phyloP scores from a whole-genome alignment of 2,888 invertebrate genomes.

The Rhyacophila evoluta region DNA sequence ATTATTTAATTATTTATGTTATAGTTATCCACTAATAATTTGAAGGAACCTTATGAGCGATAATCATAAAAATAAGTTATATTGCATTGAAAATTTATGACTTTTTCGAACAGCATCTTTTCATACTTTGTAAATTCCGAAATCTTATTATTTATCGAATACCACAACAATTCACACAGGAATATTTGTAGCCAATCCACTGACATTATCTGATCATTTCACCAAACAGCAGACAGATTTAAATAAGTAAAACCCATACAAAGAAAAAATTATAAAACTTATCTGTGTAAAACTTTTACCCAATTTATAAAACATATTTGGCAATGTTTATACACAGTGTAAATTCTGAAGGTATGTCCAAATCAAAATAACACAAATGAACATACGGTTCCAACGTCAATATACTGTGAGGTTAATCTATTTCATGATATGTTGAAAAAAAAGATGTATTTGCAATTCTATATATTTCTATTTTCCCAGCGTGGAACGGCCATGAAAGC shows the following conservation, averaged over 20 bases:
- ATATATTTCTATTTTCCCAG: too few relatives aligned
- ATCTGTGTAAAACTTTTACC: too few relatives aligned
- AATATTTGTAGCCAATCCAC: background rate
- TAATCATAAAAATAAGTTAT: constrained; percentile 22
- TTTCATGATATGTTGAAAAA: too few relatives aligned
- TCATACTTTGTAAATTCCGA: background rate
- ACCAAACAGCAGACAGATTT: background rate
- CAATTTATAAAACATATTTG: too few relatives aligned
- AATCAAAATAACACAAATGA: too few relatives aligned
- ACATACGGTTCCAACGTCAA: too few relatives aligned
- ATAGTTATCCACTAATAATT: background rate
- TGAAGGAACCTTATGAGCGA: constrained; percentile 16
- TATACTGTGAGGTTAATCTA: too few relatives aligned
- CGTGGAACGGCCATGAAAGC: too few relatives aligned
- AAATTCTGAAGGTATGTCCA: too few relatives aligned
- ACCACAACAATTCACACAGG: background rate
- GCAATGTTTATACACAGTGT: too few relatives aligned
- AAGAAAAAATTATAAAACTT: too few relatives aligned
- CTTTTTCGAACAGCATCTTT: background rate
- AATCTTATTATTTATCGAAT: background rate
- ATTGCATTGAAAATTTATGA: background rate
- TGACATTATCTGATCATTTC: background rate
- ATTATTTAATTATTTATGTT: background rate
- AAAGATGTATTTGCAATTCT: too few relatives aligned
- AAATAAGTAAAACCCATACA: background rate